phyloP scores from a whole-genome alignment of 2,888 invertebrate genomes.

The Gerosis bhagava region DNA sequence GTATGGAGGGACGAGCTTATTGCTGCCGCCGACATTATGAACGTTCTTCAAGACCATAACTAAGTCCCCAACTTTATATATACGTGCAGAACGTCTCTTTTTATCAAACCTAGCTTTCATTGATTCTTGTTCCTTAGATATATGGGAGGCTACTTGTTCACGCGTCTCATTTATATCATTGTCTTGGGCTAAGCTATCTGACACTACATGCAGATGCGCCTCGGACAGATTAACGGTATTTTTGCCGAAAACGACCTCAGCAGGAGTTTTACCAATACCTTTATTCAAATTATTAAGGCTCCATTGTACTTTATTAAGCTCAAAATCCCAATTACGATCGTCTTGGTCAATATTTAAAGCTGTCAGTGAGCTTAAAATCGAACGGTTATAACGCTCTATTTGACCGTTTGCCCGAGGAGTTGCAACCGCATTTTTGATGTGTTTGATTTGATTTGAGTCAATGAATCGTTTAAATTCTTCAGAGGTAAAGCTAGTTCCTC shows the following conservation, averaged over 20 bases:
- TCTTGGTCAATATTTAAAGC: background rate
- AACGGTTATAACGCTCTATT: constrained; percentile 1
- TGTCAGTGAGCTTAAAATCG: background rate
- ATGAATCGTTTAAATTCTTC: background rate
- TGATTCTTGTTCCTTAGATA: constrained; percentile 1
- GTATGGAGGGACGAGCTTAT: constrained; percentile 28
- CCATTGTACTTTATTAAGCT: background rate
- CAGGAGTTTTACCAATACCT: background rate
- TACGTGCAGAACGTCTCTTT: constrained; percentile 13
- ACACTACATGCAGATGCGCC: too few species aligned
- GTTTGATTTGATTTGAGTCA: background rate
- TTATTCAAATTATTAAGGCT: background rate
- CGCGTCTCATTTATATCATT: background rate
- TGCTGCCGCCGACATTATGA: constrained; percentile 28
- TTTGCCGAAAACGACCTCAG: background rate
- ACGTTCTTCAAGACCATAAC: constrained; percentile 29
- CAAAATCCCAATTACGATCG: background rate
- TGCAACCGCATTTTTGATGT: background rate
- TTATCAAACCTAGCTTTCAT: constrained; percentile 20
- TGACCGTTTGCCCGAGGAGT: constrained; percentile 1
- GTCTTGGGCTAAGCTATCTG: too few species aligned
- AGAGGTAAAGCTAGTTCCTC: constrained; percentile 2
- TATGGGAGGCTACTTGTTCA: constrained; percentile 2
- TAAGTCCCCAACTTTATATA: constrained; percentile 24
- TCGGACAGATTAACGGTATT: background rate